These are phyloP conservation scores for Danio albolineatus DNA, from an alignment of 2,797 vertebrate genomes.

Conservation along the genomic window DNA sequence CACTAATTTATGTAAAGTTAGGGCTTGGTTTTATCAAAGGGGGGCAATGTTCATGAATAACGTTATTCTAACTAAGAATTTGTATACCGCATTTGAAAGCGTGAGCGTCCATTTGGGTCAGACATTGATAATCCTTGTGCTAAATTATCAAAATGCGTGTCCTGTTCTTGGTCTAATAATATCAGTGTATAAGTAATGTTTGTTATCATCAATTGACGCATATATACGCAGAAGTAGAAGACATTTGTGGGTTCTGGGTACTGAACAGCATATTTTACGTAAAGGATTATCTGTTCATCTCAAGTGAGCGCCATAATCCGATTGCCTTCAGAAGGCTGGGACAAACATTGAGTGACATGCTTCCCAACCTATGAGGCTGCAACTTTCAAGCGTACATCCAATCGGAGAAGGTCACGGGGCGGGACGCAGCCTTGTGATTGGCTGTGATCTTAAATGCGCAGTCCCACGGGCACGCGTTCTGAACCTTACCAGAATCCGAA, in stretches of 20 bases:
- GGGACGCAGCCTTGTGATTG: not conserved
- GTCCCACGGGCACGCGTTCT: not conserved
- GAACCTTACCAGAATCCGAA: slow-evolving; percentile 3
- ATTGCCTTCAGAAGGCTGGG: not conserved
- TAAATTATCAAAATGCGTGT: not conserved
- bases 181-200: not conserved
- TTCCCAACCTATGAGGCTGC: not conserved
- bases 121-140: not conserved
- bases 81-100: not conserved
- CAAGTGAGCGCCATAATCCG: slow-evolving; percentile 7
- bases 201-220: not conserved
- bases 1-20: not conserved
- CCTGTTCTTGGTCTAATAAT: not conserved
- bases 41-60: not conserved
- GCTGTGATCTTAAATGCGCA: not conserved
- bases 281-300: not conserved
- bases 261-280: not conserved
- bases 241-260: too few species aligned
- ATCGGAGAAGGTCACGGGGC: not conserved
- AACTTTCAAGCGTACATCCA: not conserved
- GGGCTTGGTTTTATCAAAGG: not conserved
- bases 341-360: not conserved
- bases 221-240: too few species aligned
- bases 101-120: not conserved
- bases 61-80: not conserved